Evolutionary conservation across 2,888 invertebrate genomes (phyloP).

Genomic region (Lasius fuliginosus): DNA sequence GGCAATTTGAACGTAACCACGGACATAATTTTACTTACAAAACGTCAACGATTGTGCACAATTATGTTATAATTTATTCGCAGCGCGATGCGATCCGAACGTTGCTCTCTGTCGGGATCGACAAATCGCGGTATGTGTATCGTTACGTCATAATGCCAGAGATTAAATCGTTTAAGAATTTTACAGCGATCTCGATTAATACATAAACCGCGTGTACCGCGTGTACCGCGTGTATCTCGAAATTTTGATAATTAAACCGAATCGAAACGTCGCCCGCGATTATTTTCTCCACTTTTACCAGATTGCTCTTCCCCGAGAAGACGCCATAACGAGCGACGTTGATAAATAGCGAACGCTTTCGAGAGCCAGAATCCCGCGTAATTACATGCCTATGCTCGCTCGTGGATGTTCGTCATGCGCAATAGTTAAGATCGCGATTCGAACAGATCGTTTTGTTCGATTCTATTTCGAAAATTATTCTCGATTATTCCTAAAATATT

Average conservation of each 20-base stretch:
- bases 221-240: background rate
- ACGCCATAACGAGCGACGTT: constrained; percentile 79
- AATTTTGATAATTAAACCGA: constrained; percentile 62
- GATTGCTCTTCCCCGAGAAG: constrained; percentile 62
- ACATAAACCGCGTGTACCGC: background rate
- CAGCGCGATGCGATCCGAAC: constrained; percentile 23
- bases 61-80: constrained; percentile 54
- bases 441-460: constrained; percentile 38
- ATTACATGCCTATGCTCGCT: constrained; percentile 71
- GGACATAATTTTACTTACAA: constrained; percentile 44
- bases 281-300: constrained; percentile 35
- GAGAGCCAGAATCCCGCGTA: constrained; percentile 73
- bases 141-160: background rate
- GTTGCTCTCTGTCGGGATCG: constrained; percentile 13
- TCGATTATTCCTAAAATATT: constrained; percentile 15
- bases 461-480: constrained; percentile 25
- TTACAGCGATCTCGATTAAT: background rate
- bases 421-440: constrained; percentile 36
- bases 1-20: constrained; percentile 32
- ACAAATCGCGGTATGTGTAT: constrained; percentile 9
- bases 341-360: constrained; percentile 77
- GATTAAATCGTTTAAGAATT: constrained; percentile 33
- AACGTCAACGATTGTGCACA: constrained; percentile 47
- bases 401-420: constrained; percentile 62
- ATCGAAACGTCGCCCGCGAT: constrained; percentile 41